A percentile compares a stretch with the other conserved stretches of the same genome.
Evolutionary conservation across 2,797 vertebrate species (phyloP).

Genomic region (Choloepus didactylus): DNA sequence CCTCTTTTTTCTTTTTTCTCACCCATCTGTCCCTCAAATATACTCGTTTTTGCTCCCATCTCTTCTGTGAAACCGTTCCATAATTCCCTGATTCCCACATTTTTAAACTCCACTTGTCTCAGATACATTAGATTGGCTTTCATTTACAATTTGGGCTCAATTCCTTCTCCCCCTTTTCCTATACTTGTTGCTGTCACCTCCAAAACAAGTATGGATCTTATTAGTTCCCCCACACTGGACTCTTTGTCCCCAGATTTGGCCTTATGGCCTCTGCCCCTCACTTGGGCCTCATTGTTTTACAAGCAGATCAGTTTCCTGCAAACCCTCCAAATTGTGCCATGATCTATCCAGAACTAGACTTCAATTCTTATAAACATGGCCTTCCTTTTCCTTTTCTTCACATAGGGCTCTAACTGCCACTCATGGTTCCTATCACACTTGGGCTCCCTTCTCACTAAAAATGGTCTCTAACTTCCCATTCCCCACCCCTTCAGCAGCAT

Average conservation of each 20-base stretch:
- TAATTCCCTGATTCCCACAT: background rate
- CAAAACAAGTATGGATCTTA: background rate
- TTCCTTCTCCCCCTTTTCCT: background rate
- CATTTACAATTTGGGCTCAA: background rate
- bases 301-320: constrained; percentile 29
- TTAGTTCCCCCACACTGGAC: background rate
- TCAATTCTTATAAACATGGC: background rate
- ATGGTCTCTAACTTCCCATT: background rate
- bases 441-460: constrained; percentile 2
- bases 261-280: constrained; percentile 6
- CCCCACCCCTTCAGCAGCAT: background rate
- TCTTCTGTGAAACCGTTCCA: background rate
- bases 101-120: background rate
- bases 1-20: background rate
- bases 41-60: background rate
- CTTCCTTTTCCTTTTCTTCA: background rate
- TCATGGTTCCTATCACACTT: background rate
- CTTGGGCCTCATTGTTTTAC: constrained; percentile 54
- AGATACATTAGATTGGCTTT: background rate
- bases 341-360: constrained; percentile 1
- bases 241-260: constrained; percentile 56
- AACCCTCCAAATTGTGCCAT: background rate
- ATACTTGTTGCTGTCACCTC: constrained; percentile 41
- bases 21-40: background rate
- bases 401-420: background rate